Conservation (phyloP, 2,113 vertebrate species). For the Cyphomyrus plagiostoma region DNA sequence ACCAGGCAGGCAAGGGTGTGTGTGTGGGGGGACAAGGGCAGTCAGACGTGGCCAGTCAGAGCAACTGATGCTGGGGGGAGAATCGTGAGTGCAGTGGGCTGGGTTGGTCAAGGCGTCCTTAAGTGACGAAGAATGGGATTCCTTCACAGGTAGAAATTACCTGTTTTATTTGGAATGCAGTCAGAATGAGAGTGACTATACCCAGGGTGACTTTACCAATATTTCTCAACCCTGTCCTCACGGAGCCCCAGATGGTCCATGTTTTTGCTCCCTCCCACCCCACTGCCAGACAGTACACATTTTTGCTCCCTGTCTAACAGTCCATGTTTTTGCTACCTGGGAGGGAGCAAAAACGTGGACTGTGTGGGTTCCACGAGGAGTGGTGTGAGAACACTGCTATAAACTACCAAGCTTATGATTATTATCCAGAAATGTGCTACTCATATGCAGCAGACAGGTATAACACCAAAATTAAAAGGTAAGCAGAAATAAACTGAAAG, state of each 20-base stretch:
- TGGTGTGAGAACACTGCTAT: not conserved
- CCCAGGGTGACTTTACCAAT: not conserved
- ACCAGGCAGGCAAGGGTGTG: constrained; percentile 45
- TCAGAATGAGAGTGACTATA: not conserved
- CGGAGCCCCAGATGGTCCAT: not conserved
- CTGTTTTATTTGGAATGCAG: not conserved
- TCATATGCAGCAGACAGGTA: not conserved
- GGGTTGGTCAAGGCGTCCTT: not conserved
- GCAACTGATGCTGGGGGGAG: constrained; percentile 18
- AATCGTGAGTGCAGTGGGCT: not conserved
- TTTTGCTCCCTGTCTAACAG: not conserved
- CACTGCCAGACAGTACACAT: not conserved
- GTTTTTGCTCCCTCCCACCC: not conserved
- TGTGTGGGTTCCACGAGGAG: not conserved
- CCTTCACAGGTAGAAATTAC: not conserved
- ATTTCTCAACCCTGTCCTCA: not conserved
- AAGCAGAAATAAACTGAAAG: not conserved
- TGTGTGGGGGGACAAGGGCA: constrained; percentile 56
- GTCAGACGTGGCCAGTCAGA: constrained; percentile 61
- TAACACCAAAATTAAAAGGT: not conserved
- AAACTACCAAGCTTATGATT: not conserved
- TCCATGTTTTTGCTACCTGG: not conserved
- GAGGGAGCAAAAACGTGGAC: not conserved
- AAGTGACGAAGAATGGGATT: not conserved
- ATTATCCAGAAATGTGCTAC: not conserved